These are phyloP conservation scores for Ophion ventricosus DNA, from an alignment of 2,888 invertebrate genomes.

Conservation along the genomic window DNA sequence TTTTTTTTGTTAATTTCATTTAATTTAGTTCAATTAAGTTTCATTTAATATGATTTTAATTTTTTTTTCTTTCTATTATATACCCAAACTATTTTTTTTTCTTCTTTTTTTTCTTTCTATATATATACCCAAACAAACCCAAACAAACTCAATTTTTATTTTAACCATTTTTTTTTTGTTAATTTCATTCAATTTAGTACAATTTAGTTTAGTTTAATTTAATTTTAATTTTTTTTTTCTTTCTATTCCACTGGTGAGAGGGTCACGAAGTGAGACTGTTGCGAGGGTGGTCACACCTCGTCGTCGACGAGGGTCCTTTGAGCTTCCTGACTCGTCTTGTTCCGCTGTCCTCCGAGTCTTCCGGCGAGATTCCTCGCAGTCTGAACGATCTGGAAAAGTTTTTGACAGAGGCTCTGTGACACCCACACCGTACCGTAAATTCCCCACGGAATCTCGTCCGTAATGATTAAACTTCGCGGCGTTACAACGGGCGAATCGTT, in stretches of 20 bases:
- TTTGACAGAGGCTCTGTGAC: constrained; percentile 9
- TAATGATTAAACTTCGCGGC: background rate
- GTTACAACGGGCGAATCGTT: background rate
- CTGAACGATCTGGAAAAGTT: constrained; percentile 71
- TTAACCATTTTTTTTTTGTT: too few relatives aligned
- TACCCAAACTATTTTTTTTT: too few relatives aligned
- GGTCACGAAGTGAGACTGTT: too few relatives aligned
- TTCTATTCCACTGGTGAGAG: too few relatives aligned
- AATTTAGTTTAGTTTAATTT: background rate
- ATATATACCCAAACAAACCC: too few relatives aligned
- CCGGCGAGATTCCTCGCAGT: constrained; percentile 73
- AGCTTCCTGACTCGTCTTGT: constrained; percentile 34
- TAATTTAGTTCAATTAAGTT: too few relatives aligned
- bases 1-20: too few relatives aligned
- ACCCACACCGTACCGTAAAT: constrained; percentile 4
- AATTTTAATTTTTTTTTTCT: background rate
- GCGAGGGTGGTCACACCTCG: constrained; percentile 77
- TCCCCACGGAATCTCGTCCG: background rate
- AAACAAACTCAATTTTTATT: too few relatives aligned
- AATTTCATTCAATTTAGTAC: too few relatives aligned
- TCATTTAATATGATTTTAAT: too few relatives aligned
- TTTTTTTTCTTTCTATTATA: too few relatives aligned
- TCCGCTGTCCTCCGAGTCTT: constrained; percentile 67
- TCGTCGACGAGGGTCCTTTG: constrained; percentile 69
- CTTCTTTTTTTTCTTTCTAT: too few relatives aligned